Percentiles rank a stretch among this genome's conserved stretches.
phyloP scores from a whole-genome alignment of 1,140 invertebrate species.

The Globodera ellingtonae region DNA sequence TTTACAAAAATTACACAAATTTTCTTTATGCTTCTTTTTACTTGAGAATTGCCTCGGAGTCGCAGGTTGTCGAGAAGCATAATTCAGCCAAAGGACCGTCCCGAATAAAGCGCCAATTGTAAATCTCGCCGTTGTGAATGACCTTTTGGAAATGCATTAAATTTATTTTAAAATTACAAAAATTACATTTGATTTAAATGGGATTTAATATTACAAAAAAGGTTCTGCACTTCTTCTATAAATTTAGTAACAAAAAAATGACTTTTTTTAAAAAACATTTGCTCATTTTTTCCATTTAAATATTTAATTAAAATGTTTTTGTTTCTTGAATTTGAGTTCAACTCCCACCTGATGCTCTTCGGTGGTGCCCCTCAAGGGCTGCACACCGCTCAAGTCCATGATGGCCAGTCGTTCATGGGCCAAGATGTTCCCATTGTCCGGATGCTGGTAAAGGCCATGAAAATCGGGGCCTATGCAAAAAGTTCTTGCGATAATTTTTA shows the following conservation, averaged over 20 bases:
- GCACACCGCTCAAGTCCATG: conserved; percentile 54
- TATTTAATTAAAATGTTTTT: conserved; percentile 17
- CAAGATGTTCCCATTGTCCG: conserved; percentile 59
- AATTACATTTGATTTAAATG: no score
- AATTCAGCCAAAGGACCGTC: conserved; percentile 47
- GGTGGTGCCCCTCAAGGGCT: conserved; percentile 54
- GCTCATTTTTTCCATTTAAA: no score
- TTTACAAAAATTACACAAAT: no score
- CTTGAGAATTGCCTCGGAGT: conserved; percentile 44
- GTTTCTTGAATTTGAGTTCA: neutral
- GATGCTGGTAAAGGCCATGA: conserved; percentile 53
- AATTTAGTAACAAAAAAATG: no score
- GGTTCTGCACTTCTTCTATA: neutral
- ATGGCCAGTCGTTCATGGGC: conserved; percentile 63
- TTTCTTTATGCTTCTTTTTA: conserved; percentile 32
- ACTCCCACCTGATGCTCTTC: conserved; percentile 52
- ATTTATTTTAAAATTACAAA: no score
- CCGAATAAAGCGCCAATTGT: conserved; percentile 55
- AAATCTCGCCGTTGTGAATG: conserved; percentile 65
- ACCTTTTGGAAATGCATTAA: conserved; percentile 43
- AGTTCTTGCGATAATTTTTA: conserved; percentile 17
- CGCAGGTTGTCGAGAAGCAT: conserved; percentile 49
- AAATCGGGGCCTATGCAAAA: conserved; percentile 56
- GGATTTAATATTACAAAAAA: neutral
- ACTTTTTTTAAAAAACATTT: no score